Base-by-base conservation (phyloP, 2,113 vertebrate genomes). In the Hydropotes inermis region DNA sequence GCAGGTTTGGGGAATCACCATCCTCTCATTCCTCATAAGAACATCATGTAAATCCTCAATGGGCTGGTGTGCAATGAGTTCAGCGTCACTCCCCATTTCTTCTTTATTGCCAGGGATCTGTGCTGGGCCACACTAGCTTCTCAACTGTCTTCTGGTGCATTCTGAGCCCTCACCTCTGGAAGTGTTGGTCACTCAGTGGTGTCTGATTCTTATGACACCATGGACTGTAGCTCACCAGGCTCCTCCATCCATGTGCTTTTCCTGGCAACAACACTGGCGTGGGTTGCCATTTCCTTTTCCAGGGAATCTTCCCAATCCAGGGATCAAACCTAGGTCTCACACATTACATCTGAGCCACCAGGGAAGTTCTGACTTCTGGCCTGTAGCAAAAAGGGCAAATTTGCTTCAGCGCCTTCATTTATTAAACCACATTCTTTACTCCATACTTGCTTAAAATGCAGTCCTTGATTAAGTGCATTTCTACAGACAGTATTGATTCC, bases 81-180 rank as follows among this genome's bases (percentile, higher is more conserved):
- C 64, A 55, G 3, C 8, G 12, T 14, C 61, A 30, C 27, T 78
- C 12, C 76, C 87, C 74, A 5, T 84, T 15, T 86, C 17, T 19
- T 55, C 33, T 30, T 28, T 14, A 7, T 43, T 36, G 7, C 81
- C 0, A 0, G 47, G 17, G 9, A 45, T 45, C 11, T 27, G 47
- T 21, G 70, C 58, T 1, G 0, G 15, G 14, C 28, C 47, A 10
- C 7, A 2, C 23, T 1, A 28, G 6, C 12, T 45, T 43, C 43
- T 19, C 39, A 21, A 0, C 6, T 13, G 61, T 91, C 54, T 47
- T 28, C 60, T 13, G 23, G 21, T 36, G 33, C 2, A 4, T 17
- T 52, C 50, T n/a, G 33, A 43, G 2, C 47, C 33, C 6, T 16
- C 43, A 14, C 19, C 47, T 64, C 39, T 6, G 15, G 10, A 14